Base-by-base conservation (phyloP, 2,113 vertebrate genomes). In the Zapus hudsonius region DNA sequence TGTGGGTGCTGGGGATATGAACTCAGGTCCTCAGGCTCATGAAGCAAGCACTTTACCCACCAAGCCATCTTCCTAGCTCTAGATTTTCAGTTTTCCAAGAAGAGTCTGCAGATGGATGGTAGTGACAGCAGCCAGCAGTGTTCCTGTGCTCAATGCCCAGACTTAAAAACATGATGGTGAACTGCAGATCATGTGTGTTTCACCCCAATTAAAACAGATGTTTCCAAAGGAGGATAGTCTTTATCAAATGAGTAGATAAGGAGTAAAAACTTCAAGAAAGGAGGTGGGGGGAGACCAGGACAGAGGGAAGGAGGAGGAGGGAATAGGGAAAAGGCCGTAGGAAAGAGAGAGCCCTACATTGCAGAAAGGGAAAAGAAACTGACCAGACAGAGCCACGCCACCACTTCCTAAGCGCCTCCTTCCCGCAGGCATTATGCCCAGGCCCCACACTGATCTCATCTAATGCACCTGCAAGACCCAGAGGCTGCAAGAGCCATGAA, bases 161-260 rank as follows among this genome's bases (percentile, higher is more conserved):
- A 31, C 27, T 15, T 19, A 36, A 27, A 33, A 40, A 42, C 17
- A 29, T 16, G n/a, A 75, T 63, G 52, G 19, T 44, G 33, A 82
- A 38, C 38, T 42, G 29, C 42, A 16, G 25, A 22, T 44, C 74
- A 92, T 7, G 8, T 69, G 11, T 3, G 66, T 47, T 67, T 64
- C 42, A 73, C 15, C 69, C 42, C 31, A 52, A 40, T 66, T 52
- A 42, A 93, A 85, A 69, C 80, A 20, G 57, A 66, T 57, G 13
- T 73, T 73, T 16, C 29, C 64, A 86, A 87, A 23, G 6, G 42
- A 22, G 61, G 69, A n/a, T 84, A 84, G 25, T 42, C 27, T 61
- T 61, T 42, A 63, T 72, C 80, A 90, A 81, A 72, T 78, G 52
- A 84, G 6, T 63, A 67, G 75, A 67, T 72, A 44, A 81, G 23